Evolutionary conservation across 2,888 invertebrate genomes (phyloP).

Genomic region (Masnerella sp.): DNA sequence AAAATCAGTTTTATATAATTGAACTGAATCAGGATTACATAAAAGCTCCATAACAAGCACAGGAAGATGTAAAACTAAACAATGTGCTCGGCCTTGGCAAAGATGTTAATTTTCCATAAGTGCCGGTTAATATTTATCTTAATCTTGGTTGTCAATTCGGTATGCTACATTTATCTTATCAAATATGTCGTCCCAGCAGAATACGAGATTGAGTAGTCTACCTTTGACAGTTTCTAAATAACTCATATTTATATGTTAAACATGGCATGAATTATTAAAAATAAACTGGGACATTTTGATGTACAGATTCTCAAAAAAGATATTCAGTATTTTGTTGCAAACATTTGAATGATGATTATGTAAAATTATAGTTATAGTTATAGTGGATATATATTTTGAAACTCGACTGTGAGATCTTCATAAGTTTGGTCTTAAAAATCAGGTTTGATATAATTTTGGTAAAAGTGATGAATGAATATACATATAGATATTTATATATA

Average conservation of each 20-base stretch:
- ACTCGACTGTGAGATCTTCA: no score
- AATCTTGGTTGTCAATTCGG: slow-evolving; percentile 2
- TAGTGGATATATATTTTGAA: no score
- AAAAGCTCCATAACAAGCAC: neutral
- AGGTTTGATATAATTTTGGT: no score
- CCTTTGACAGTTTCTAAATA: slow-evolving; percentile 9
- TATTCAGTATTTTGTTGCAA: no score
- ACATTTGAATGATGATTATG: no score
- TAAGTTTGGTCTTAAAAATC: no score
- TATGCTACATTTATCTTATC: slow-evolving; percentile 11
- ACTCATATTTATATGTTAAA: neutral
- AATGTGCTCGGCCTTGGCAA: no score
- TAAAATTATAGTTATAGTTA: no score
- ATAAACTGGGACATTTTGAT: no score
- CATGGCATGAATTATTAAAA: neutral
- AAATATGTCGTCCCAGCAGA: neutral
- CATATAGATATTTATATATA: no score
- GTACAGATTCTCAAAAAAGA: no score
- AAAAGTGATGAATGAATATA: no score
- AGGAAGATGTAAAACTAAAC: neutral
- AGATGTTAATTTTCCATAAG: slow-evolving; percentile 1
- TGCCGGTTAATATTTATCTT: neutral
- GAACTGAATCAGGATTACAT: slow-evolving; percentile 24
- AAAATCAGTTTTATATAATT: slow-evolving; percentile 20
- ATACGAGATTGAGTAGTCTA: slow-evolving; percentile 7